Evolutionary conservation across 2,797 vertebrate genomes (phyloP).

Genomic region (Syngnathus acus): DNA sequence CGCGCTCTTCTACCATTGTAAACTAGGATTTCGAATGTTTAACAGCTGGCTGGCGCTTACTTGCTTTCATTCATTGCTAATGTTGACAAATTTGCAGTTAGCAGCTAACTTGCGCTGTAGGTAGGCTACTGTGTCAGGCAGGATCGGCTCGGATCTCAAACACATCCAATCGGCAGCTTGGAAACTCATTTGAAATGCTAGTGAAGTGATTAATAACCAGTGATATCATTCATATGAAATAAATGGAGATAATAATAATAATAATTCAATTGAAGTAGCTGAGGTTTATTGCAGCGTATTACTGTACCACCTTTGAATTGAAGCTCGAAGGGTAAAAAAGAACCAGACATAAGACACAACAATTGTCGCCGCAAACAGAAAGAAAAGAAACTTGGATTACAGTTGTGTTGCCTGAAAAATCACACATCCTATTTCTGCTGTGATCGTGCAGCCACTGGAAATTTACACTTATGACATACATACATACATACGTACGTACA

Average conservation of each 20-base stretch:
- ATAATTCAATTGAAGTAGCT: background rate
- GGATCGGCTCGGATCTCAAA: slow-evolving; percentile 15
- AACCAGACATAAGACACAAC: background rate
- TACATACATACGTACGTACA: no score
- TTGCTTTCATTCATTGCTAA: slow-evolving; percentile 30
- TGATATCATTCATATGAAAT: background rate
- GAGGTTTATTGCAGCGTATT: background rate
- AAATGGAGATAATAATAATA: background rate
- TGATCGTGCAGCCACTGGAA: background rate
- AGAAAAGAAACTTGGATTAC: background rate
- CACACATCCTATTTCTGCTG: background rate
- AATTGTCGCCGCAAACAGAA: background rate
- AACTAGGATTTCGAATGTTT: slow-evolving; percentile 29
- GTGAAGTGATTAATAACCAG: background rate
- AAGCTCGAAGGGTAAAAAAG: background rate
- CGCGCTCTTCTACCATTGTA: slow-evolving; percentile 14
- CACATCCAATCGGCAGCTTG: slow-evolving; percentile 10
- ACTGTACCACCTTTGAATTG: background rate
- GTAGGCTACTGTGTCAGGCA: slow-evolving; percentile 11
- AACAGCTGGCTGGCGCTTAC: slow-evolving; percentile 28
- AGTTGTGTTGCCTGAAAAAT: background rate
- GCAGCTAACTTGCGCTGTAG: slow-evolving; percentile 18
- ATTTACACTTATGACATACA: background rate
- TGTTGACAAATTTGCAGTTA: slow-evolving; percentile 40
- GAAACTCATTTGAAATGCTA: background rate